Conservation (phyloP, 2,113 vertebrate species). For the Aptenodytes forsteri region DNA sequence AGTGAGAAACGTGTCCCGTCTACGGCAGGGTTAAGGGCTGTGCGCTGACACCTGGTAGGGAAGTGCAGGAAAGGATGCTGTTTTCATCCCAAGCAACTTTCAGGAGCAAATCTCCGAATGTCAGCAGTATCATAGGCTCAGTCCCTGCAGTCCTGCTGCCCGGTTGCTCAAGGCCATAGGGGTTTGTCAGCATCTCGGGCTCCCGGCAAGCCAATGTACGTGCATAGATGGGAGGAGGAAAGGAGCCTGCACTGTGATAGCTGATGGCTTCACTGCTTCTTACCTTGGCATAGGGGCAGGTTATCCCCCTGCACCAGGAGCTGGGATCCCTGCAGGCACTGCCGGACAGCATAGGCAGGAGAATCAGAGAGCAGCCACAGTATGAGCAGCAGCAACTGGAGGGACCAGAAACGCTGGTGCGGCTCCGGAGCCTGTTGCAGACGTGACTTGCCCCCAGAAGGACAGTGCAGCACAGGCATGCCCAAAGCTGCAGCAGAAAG, state of each 20-base stretch:
- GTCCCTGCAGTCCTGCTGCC: not conserved
- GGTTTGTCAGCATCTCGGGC: not conserved
- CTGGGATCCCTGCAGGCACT: not conserved
- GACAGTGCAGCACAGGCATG: not conserved
- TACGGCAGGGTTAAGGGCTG: not conserved
- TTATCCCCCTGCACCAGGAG: rapidly evolving
- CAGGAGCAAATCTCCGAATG: not conserved
- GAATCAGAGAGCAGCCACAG: not conserved
- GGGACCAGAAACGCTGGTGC: rapidly evolving
- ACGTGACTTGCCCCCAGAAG: not conserved
- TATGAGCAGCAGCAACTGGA: not conserved
- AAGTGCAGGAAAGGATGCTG: not conserved
- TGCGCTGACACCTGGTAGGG: rapidly evolving
- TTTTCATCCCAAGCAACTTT: not conserved
- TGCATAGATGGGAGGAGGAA: not conserved
- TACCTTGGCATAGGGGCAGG: not conserved
- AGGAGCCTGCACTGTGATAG: not conserved
- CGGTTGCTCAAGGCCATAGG: not conserved
- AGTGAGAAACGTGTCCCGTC: not conserved
- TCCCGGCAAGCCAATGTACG: rapidly evolving
- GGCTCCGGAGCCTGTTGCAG: not conserved
- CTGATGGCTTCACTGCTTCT: not conserved
- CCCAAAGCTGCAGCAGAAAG: not conserved
- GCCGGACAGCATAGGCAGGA: rapidly evolving
- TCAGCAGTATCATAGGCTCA: not conserved